Evolutionary conservation across 2,113 vertebrate species (phyloP), one percentile per base, ranked within the genome.

Genomic region (Perca flavescens): DNA sequence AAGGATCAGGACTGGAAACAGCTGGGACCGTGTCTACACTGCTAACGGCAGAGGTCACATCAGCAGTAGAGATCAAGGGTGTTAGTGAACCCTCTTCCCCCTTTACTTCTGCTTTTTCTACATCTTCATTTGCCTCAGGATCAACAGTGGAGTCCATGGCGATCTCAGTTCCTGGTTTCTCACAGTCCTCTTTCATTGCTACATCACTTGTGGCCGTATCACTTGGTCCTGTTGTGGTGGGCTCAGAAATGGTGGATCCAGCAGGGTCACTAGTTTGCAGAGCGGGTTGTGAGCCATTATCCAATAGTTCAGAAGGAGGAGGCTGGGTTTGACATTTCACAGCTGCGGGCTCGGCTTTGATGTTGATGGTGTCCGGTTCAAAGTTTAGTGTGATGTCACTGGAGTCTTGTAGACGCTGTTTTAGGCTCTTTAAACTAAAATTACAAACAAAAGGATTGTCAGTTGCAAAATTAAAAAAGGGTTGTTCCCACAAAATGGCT

Each of bases 371-470:
- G 6, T 34, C 21, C 17, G 0, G 1, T 7, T 52, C 0, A 0
- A 74, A 46, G 5, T 67, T 28, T 17, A 71, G 0, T 0, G 0
- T 19, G 50, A 2, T 65, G 5, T 67, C 74, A 13, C 9, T 13
- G 0, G 17, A 7, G 21, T 71, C 52, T 10, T 69, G 16, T 1
- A 91, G 36, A n/a, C 43, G 84, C 65, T 70, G 19, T 58, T 90
- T 79, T 0, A 90, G 49, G 7, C 2, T 77, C 36, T 64, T 76
- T 13, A 75, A 3, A 25, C 93, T 94, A 11, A 54, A 88, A 80
- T 31, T 3, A 71, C 50, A 78, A 80, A 57, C 17, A 50, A 9
- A 62, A 17, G 3, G n/a, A 25, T 6, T 19, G 10, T 47, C 6
- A 61, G 14, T 11, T 1, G 1, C 5, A 28, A 40, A 28, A 46